Evolutionary conservation across 2,888 invertebrate genomes (phyloP).

Genomic region (Rhamphomyia laevipes): DNA sequence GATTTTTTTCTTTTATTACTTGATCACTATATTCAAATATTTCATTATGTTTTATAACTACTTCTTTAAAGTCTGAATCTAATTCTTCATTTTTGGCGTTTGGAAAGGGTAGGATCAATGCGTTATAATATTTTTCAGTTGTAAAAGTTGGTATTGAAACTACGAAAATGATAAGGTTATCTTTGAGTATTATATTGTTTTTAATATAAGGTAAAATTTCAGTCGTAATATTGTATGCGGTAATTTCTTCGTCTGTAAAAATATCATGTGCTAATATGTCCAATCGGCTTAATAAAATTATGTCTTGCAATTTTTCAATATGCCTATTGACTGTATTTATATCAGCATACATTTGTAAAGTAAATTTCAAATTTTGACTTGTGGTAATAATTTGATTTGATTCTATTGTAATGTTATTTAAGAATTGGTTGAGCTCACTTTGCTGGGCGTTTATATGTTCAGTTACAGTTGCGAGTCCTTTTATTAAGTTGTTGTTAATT

Average conservation of each 20-base stretch:
- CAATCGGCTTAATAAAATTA: neutral
- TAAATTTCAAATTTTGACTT: neutral
- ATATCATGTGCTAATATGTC: conserved; percentile 1
- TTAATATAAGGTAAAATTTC: neutral
- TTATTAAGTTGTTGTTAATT: neutral
- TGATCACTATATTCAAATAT: neutral
- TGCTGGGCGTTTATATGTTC: conserved; percentile 1
- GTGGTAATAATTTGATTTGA: neutral
- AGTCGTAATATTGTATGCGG: neutral
- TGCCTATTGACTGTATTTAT: neutral
- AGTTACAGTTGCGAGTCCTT: neutral
- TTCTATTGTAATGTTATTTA: neutral
- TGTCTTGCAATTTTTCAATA: neutral
- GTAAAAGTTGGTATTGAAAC: no score
- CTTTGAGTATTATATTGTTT: neutral
- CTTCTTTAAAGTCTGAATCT: neutral
- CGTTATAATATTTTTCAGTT: neutral
- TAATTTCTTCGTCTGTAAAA: neutral
- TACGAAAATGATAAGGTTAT: no score
- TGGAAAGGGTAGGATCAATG: neutral
- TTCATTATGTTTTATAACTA: neutral
- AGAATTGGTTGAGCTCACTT: neutral
- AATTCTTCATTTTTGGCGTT: neutral
- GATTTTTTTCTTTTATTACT: neutral
- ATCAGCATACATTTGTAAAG: neutral